Percentiles rank a stretch among this genome's conserved stretches.
Evolutionary conservation across 2,113 vertebrate genomes (phyloP).

Genomic region (Galeopterus variegatus): DNA sequence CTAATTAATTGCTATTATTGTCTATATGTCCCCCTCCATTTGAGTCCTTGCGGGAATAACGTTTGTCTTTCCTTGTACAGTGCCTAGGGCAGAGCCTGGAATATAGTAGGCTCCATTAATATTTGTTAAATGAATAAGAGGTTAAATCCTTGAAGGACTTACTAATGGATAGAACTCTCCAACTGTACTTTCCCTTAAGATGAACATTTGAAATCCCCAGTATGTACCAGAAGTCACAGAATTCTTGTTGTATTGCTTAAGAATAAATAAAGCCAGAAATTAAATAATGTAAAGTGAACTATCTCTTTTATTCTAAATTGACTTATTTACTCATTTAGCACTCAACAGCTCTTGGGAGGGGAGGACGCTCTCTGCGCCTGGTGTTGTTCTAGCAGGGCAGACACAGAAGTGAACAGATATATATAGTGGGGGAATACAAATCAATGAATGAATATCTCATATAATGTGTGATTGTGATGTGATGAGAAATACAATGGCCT

Average conservation of each 20-base stretch:
- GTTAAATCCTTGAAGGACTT: background rate
- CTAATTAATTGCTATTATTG: background rate
- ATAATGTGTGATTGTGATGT: background rate
- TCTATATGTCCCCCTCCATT: background rate
- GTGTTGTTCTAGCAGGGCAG: background rate
- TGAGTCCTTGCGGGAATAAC: background rate
- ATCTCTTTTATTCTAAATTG: background rate
- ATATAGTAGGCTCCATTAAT: constrained; percentile 39
- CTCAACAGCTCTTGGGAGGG: background rate
- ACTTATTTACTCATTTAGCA: background rate
- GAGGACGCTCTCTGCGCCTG: background rate
- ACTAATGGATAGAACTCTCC: background rate
- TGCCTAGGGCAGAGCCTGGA: background rate
- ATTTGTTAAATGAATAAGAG: constrained; percentile 20
- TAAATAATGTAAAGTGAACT: background rate
- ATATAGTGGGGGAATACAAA: background rate
- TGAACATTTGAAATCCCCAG: background rate
- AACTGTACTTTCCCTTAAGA: constrained; percentile 19
- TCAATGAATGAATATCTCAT: background rate
- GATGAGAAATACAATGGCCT: background rate
- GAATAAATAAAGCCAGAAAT: background rate
- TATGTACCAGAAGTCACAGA: background rate
- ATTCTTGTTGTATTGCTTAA: background rate
- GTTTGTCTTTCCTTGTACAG: background rate
- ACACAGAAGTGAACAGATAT: background rate